Conservation (phyloP, 2,888 invertebrate species). For the Callyntrura sp. region DNA sequence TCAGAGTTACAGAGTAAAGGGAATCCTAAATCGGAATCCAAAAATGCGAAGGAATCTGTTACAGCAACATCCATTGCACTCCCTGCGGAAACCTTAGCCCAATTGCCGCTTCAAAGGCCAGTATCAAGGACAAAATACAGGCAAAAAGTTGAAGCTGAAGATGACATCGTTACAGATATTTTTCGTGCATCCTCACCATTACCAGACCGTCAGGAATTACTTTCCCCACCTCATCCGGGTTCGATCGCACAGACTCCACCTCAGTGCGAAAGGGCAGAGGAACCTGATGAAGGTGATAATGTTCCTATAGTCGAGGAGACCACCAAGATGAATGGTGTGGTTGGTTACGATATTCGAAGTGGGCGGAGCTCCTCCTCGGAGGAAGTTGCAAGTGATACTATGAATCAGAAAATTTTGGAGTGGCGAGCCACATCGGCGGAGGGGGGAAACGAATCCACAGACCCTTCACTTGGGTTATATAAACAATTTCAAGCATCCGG, state of each 20-base stretch:
- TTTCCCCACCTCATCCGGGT: not conserved
- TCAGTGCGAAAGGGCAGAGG: not conserved
- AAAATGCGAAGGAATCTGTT: not conserved
- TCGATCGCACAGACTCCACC: too few relatives aligned
- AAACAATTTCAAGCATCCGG: not conserved
- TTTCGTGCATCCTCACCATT: too few relatives aligned
- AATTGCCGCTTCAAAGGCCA: slow-evolving; percentile 45
- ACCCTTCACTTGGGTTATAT: not conserved
- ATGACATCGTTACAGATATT: not conserved
- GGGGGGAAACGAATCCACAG: not conserved
- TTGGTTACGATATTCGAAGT: not conserved
- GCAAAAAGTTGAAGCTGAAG: slow-evolving; percentile 28
- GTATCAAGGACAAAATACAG: slow-evolving; percentile 63
- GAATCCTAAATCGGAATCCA: not conserved
- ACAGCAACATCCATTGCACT: not conserved
- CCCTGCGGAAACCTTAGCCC: slow-evolving; percentile 44
- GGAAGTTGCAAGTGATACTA: slow-evolving; percentile 56
- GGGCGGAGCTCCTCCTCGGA: slow-evolving; percentile 50
- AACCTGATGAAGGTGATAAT: not conserved
- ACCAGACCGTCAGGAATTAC: not conserved
- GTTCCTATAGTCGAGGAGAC: not conserved
- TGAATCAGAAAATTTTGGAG: slow-evolving; percentile 65
- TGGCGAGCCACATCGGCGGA: slow-evolving; percentile 43
- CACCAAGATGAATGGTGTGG: not conserved
- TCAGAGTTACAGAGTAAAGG: not conserved